These are phyloP conservation scores for Periophthalmus modestus DNA, from an alignment of 2,113 vertebrate genomes.

Conservation along the genomic window DNA sequence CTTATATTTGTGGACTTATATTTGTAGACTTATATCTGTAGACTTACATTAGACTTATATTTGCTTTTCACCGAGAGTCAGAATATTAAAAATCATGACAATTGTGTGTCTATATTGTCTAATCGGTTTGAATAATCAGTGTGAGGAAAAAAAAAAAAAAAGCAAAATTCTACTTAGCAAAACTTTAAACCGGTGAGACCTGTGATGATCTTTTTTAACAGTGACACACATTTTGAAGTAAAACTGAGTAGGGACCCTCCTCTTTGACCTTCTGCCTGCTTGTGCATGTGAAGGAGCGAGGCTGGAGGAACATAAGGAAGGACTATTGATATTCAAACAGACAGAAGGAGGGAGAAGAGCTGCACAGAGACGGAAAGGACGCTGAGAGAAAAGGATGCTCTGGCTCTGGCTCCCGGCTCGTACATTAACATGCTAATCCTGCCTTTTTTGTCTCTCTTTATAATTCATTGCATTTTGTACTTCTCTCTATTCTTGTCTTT, in stretches of 20 bases:
- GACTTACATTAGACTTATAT: not conserved
- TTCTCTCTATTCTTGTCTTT: conserved; percentile 46
- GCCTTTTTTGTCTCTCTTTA: conserved; percentile 70
- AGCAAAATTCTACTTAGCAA: not conserved
- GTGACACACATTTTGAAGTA: conserved; percentile 19
- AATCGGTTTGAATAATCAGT: not conserved
- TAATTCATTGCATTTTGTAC: conserved; percentile 74
- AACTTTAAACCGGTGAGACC: not conserved
- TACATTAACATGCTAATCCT: conserved; percentile 77
- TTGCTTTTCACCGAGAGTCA: not conserved
- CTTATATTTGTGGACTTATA: too few relatives aligned
- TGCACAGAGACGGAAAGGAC: conserved; percentile 34
- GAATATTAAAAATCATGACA: not conserved
- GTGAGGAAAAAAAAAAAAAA: not conserved
- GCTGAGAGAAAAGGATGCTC: conserved; percentile 53
- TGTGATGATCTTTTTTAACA: not conserved
- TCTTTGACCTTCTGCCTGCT: conserved; percentile 45
- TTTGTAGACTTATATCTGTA: too few relatives aligned
- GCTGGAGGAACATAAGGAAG: conserved; percentile 39
- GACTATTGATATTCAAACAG: conserved; percentile 61
- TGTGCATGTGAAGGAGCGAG: conserved; percentile 29
- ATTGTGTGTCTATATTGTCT: not conserved
- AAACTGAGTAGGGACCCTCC: conserved; percentile 9
- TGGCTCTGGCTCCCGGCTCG: conserved; percentile 65
- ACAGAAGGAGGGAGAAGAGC: conserved; percentile 37